Percentiles rank a stretch among this genome's conserved stretches.
Conservation (phyloP, 1,140 invertebrate genomes). For the Leptinotarsa lineolata region DNA sequence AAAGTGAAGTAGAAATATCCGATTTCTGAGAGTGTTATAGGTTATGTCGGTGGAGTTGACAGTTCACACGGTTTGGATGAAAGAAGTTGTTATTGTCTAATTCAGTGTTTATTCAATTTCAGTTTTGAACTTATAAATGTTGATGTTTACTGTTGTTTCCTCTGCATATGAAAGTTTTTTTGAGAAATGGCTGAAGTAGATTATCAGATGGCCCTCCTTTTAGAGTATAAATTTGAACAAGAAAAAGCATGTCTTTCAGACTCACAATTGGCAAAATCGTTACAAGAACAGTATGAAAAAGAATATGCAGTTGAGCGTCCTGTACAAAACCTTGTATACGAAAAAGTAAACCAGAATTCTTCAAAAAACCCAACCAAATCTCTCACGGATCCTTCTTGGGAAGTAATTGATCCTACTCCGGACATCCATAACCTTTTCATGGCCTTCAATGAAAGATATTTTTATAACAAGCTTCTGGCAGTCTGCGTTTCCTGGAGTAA, state of each 20-base stretch:
- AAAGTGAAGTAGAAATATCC: too few relatives aligned
- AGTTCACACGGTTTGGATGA: too few relatives aligned
- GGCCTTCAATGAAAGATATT: constrained; percentile 86
- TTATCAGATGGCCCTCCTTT: constrained; percentile 44
- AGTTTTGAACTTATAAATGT: too few relatives aligned
- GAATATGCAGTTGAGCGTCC: constrained; percentile 46
- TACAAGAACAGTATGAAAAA: constrained; percentile 30
- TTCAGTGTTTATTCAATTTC: too few relatives aligned
- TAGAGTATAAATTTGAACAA: constrained; percentile 45
- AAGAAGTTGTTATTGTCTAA: too few relatives aligned
- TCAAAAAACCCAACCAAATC: constrained; percentile 38
- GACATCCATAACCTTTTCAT: constrained; percentile 85
- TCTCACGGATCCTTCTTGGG: constrained; percentile 67
- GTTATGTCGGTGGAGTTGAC: too few relatives aligned
- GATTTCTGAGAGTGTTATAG: too few relatives aligned
- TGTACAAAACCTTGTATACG: constrained; percentile 42
- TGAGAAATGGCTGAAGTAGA: constrained; percentile 40
- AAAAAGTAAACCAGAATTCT: constrained; percentile 35
- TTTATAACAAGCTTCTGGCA: constrained; percentile 73
- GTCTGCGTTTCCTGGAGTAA: constrained; percentile 94
- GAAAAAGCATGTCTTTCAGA: constrained; percentile 24
- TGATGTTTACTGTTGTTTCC: too few relatives aligned
- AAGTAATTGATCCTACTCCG: constrained; percentile 91
- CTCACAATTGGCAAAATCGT: constrained; percentile 1
- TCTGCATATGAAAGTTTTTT: too few relatives aligned